Evolutionary conservation across 2,113 vertebrate genomes (phyloP).

Genomic region (Erythrolamprus reginae): DNA sequence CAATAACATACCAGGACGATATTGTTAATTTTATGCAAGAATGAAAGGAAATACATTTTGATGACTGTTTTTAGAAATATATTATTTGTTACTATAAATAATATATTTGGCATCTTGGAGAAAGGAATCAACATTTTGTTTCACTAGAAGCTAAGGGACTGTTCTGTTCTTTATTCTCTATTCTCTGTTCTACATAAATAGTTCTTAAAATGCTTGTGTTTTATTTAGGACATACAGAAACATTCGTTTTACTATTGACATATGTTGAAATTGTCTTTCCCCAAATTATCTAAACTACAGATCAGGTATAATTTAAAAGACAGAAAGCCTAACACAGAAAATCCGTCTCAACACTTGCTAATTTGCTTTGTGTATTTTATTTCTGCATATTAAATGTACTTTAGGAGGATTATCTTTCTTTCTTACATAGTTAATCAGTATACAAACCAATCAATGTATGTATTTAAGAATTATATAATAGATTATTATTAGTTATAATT

Average conservation of each 20-base stretch:
- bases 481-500: background rate
- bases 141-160: background rate
- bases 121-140: background rate
- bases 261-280: background rate
- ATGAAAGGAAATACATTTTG: background rate
- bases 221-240: background rate
- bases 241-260: background rate
- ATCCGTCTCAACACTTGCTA: background rate
- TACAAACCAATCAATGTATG: background rate
- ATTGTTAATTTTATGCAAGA: background rate
- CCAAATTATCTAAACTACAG: background rate
- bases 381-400: background rate
- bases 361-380: background rate
- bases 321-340: background rate
- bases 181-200: background rate
- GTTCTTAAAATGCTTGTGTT: background rate
- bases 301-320: background rate
- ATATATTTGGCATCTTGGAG: background rate
- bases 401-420: background rate
- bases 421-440: background rate
- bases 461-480: slow-evolving; percentile 8
- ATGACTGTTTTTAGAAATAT: background rate
- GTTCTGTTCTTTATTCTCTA: background rate
- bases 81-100: background rate
- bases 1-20: background rate